Base-by-base conservation (phyloP, 2,888 invertebrate genomes). In the Diarsia rubi region DNA sequence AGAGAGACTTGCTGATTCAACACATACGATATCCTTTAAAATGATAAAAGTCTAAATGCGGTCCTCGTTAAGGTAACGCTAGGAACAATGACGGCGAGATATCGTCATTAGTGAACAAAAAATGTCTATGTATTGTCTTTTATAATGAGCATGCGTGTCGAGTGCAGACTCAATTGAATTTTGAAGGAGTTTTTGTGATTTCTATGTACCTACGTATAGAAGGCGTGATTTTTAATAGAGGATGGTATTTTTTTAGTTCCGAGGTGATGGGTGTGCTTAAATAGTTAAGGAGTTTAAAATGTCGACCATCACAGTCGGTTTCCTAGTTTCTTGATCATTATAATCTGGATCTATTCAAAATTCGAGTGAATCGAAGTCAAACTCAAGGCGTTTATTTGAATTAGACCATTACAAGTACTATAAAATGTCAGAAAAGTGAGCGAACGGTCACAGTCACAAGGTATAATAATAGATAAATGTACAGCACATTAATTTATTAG, bases 41-140 rank as follows among this genome's bases (percentile, higher is more conserved):
- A 69, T 60, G 66, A 70, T 75, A 63, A 68, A 67, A 82, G 44
- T 63, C 69, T 85, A 69, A 82, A 72, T 49, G 69, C 31, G 86
- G 64, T 57, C 47, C 83, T 83, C 82, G 79, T 83, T 83, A 83
- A 62, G 70, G 83, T 78, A 69, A 66, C 1, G 47, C 47, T 54
- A 66, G 24, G 71, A 85, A 85, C 73, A 85, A 82, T 72, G 81
- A 69, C 16, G 4, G n/a, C 44, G 60, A 11, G 21, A 31, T 67
- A 52, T 37, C 71, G 73, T 88, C 88, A 86, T 86, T 86, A 86
- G 79, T 52, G 88, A 84, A 86, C 79, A 86, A 84, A 75, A 86
- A 88, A 76, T 88, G 74, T 78, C 81, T 75, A 75, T 81, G 74
- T 75, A 81, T 83, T 83, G 86, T 86, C 67, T 66, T 57, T 57